These are phyloP conservation scores for Muscicapa comitata DNA, from an alignment of 2,797 vertebrate genomes.

Conservation along the genomic window DNA sequence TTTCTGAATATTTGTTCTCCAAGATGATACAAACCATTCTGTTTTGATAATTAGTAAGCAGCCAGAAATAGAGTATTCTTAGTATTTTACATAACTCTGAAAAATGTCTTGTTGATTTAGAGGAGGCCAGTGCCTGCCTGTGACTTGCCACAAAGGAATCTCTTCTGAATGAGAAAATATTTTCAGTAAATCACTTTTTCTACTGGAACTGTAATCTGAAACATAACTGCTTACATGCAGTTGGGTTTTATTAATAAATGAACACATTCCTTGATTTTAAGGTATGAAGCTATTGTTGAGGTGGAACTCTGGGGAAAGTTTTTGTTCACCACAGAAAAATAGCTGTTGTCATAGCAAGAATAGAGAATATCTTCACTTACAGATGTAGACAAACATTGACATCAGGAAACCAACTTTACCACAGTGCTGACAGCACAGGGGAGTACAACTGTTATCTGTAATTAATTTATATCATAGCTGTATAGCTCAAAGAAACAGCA, in stretches of 20 bases:
- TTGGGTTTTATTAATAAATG: background rate
- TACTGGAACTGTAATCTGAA: background rate
- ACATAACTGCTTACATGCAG: background rate
- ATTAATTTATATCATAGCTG: conserved; percentile 4
- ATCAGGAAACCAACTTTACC: conserved; percentile 17
- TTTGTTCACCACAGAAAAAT: background rate
- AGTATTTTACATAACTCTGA: background rate
- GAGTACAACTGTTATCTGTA: background rate
- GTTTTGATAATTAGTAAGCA: background rate
- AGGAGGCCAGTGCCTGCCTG: background rate
- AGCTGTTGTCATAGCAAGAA: background rate
- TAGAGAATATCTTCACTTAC: background rate
- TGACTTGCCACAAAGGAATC: background rate
- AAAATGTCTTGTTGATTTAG: background rate
- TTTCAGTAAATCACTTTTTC: background rate
- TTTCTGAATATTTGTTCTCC: background rate
- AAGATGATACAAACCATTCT: background rate
- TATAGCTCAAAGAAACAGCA: background rate
- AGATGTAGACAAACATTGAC: background rate
- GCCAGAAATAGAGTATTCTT: background rate
- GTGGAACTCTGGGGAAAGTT: background rate
- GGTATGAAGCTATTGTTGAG: background rate
- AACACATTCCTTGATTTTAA: background rate
- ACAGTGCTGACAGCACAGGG: background rate
- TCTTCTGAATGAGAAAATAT: background rate